Evolutionary conservation across 1,140 invertebrate species (phyloP), one percentile per base, ranked within the genome.

Genomic region (Helicoverpa armigera): DNA sequence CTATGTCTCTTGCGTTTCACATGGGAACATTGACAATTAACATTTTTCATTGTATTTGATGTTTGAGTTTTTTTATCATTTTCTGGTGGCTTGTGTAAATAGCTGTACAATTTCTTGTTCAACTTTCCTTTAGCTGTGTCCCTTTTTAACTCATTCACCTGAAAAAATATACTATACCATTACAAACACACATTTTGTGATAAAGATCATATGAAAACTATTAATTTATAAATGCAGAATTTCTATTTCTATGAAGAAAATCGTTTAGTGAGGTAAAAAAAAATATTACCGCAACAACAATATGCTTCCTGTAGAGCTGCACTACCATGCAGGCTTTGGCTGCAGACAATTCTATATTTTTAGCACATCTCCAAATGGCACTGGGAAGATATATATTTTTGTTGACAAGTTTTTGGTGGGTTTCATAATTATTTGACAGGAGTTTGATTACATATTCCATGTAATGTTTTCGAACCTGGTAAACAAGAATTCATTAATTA

Each of bases 321-420:
- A 94, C 89, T 7, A 95, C 87, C 94, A 95, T 95, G 51, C 90
- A 92, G 43, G 86, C 85, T 70, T 92, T 88, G 11, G 92, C 94
- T 31, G 95, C 95, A 43, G 84, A 87, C 84, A 89, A 90, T 88
- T 95, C 95, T 79, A 95, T 89, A 67, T 84, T 86, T 77, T 94
- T 93, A n/a, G 95, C 94, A 87, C 93, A 95, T 79, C 90, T 88
- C 91, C 92, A 93, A 74, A 95, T 94, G 78, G 90, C 92, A 89
- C 91, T 93, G 0, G 95, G 95, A 48, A 95, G 79, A 85, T 92
- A 91, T n/a, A 92, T 89, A 75, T 91, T 94, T 83, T 95, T 94
- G 81, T 92, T 91, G 0, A 90, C 53, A 1, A 92, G 84, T 65
- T 88, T 93, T 70, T 93, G 90, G 63, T 90, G 89, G 13, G 82